These are phyloP conservation scores for Sphaerodactylus townsendi DNA, from an alignment of 2,113 vertebrate genomes.

Conservation along the genomic window DNA sequence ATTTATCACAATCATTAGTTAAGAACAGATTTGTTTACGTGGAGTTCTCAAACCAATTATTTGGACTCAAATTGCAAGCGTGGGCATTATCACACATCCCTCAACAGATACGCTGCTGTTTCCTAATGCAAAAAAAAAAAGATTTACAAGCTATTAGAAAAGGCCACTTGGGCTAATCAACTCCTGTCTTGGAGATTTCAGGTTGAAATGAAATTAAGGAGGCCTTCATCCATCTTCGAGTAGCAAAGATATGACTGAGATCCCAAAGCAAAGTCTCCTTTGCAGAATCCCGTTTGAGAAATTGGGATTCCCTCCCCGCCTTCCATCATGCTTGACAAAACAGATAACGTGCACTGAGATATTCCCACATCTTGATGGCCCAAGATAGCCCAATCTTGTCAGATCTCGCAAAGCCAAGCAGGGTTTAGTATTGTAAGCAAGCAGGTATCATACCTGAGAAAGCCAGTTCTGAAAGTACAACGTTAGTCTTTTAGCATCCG, in stretches of 20 bases:
- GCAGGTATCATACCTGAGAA: too few relatives aligned
- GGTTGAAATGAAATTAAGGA: background rate
- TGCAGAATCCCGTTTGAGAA: background rate
- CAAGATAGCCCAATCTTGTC: too few relatives aligned
- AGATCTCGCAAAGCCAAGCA: too few relatives aligned
- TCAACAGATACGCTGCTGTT: constrained; percentile 19
- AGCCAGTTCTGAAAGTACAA: too few relatives aligned
- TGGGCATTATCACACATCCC: constrained; percentile 43
- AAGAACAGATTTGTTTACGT: constrained; percentile 49
- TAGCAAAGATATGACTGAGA: background rate
- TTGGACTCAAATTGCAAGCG: constrained; percentile 44
- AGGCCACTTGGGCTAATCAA: constrained; percentile 11
- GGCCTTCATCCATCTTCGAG: background rate
- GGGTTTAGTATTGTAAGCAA: too few relatives aligned
- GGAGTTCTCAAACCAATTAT: constrained; percentile 54
- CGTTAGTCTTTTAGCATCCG: too few relatives aligned
- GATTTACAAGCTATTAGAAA: constrained; percentile 39
- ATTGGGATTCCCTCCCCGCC: background rate
- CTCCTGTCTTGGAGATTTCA: background rate
- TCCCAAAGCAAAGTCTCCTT: background rate
- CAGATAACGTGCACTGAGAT: background rate
- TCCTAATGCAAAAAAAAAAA: constrained; percentile 8
- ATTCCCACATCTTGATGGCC: background rate
- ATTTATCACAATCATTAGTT: constrained; percentile 65
- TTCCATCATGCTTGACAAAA: background rate